phyloP scores from a whole-genome alignment of 2,113 vertebrate species.

The Callopanchax toddi region DNA sequence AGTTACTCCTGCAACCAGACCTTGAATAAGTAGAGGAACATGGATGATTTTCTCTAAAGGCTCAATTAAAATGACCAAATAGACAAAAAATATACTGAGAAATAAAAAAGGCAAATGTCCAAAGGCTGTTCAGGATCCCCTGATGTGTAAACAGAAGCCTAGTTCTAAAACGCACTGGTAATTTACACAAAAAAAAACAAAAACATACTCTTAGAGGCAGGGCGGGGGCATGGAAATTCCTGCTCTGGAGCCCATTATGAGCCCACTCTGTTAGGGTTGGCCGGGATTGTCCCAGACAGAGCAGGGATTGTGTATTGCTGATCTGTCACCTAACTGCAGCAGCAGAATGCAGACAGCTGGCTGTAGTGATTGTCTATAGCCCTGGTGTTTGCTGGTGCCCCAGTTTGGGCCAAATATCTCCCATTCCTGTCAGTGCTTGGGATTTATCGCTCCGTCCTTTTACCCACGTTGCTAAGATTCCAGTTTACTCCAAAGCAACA shows the following conservation, averaged over 20 bases:
- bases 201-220: no score
- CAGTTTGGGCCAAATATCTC: slow-evolving; percentile 59
- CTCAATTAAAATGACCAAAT: no score
- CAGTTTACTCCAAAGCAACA: slow-evolving; percentile 24
- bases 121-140: no score
- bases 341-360: slow-evolving; percentile 69
- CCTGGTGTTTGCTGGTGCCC: slow-evolving; percentile 38
- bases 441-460: slow-evolving; percentile 46
- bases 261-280: slow-evolving; percentile 30
- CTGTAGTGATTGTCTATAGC: slow-evolving; percentile 61
- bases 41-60: no score
- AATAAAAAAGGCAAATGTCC: no score
- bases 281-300: slow-evolving; percentile 69
- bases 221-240: slow-evolving; percentile 67
- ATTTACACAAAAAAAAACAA: no score
- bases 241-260: slow-evolving; percentile 69
- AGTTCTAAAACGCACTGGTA: no score
- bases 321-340: slow-evolving; percentile 69
- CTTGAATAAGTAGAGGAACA: no score
- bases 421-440: slow-evolving; percentile 53
- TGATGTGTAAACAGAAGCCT: no score
- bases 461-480: slow-evolving; percentile 33
- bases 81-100: no score
- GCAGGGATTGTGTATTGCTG: slow-evolving; percentile 75
- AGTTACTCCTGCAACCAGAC: no score